phyloP scores from a whole-genome alignment of 2,888 invertebrate genomes.

The Gari tellinella region DNA sequence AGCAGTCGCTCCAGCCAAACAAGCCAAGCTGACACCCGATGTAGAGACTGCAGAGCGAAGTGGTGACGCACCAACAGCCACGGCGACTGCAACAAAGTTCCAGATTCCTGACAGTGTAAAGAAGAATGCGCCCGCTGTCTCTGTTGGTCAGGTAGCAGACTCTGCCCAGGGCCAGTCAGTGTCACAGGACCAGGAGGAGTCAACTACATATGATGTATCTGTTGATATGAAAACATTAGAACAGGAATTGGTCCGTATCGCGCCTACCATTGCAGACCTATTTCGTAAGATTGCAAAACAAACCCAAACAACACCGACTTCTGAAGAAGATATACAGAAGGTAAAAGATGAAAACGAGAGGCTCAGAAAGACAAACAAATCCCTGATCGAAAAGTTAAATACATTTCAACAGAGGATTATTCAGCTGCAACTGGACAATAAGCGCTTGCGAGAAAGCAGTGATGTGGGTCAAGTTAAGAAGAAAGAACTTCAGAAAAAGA shows the following conservation, averaged over 20 bases:
- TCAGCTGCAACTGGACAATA: slow-evolving; percentile 67
- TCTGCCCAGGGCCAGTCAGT: no score
- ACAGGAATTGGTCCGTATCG: slow-evolving; percentile 67
- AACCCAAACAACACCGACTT: slow-evolving; percentile 57
- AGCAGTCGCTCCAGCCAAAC: background rate
- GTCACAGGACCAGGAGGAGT: background rate
- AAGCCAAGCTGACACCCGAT: background rate
- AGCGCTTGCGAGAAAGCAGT: slow-evolving; percentile 62
- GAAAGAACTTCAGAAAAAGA: slow-evolving; percentile 61
- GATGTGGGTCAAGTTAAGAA: slow-evolving; percentile 53
- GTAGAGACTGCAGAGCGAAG: no score
- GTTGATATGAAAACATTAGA: slow-evolving; percentile 67
- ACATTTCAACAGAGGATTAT: slow-evolving; percentile 70
- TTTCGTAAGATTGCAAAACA: slow-evolving; percentile 67
- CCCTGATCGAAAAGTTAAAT: slow-evolving; percentile 68
- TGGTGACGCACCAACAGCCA: no score
- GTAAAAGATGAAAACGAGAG: slow-evolving; percentile 69
- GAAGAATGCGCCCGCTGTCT: no score
- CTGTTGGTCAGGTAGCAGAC: no score
- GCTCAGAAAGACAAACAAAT: slow-evolving; percentile 66
- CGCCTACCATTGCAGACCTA: slow-evolving; percentile 68
- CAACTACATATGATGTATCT: slow-evolving; percentile 9
- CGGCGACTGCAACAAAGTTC: no score
- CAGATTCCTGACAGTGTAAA: no score
- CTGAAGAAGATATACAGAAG: slow-evolving; percentile 65